Base-by-base conservation (phyloP, 2,888 invertebrate genomes). In the Sarcophaga caerulescens region DNA sequence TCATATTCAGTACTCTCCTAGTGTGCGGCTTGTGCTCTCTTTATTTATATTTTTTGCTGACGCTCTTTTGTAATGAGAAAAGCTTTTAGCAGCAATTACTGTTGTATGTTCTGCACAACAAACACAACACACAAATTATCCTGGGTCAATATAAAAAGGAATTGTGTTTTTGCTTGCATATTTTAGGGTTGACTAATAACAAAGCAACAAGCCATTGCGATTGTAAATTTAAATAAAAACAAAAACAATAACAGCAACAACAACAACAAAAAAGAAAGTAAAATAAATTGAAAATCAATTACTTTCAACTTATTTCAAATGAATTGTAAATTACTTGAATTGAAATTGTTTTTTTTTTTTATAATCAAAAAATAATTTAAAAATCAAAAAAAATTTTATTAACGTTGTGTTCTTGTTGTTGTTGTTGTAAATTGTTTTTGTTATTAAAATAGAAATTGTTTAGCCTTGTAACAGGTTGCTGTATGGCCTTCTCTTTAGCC, bases 401-500 rank as follows among this genome's bases (percentile, higher is more conserved):
- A 35, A 35, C 10, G 2, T 35, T 10, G 8, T 35, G 52, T 47
- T 14, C 14, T 47, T 47, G 14, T 4, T 52, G 14, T 47, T 47
- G 47, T 14, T 14, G 17, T 52, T 52, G 17, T 52, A 52, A 35
- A 35, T 35, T 35, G 35, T 35, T 35, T 35, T 52, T 4, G 17
- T 17, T 14, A 52, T 52, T 14, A 52, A 14, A 52, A 52, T 52
- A 52, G 14, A 14, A 11, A 52, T 65, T 14, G 6, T 47, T 59
- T 78, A 78, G 68, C 85, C 81, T 85, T 85, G 85, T 85, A 85
- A 85, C 85, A 85, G 82, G 85, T 85, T 82, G 85, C 85, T 85
- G 82, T 71, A 66, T 79, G 71, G 65, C 76, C 75, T 80, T 85
- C 79, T 79, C 63, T 63, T 44, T 57, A 52, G 44, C 71, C 68